Evolutionary conservation across 2,113 vertebrate genomes (phyloP).

Genomic region (Proteles cristata): DNA sequence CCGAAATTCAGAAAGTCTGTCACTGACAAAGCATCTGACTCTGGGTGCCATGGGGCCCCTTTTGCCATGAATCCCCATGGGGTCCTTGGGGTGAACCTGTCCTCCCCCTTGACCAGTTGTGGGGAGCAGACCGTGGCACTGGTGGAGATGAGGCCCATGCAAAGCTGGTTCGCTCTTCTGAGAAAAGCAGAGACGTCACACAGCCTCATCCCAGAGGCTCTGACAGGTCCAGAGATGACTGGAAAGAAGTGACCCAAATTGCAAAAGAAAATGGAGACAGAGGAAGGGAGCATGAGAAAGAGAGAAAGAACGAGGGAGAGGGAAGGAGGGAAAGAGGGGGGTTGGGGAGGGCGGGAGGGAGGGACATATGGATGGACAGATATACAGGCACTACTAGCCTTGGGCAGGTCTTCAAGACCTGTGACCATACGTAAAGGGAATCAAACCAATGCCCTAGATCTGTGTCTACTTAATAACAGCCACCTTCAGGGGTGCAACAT

Average conservation of each 20-base stretch:
- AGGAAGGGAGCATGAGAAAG: rapidly evolving
- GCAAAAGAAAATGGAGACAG: not conserved
- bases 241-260: not conserved
- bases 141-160: not conserved
- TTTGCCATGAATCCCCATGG: not conserved
- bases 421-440: not conserved
- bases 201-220: not conserved
- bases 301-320: no score
- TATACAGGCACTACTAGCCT: not conserved
- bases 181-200: not conserved
- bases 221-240: not conserved
- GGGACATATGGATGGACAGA: not conserved
- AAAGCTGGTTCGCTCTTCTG: not conserved
- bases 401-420: not conserved
- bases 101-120: not conserved
- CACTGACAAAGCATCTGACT: not conserved
- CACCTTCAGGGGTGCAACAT: rapidly evolving
- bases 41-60: no score
- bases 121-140: not conserved
- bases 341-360: not conserved
- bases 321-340: rapidly evolving
- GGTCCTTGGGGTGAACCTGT: not conserved
- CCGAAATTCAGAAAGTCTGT: not conserved
- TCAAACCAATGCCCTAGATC: not conserved
- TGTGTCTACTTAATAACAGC: not conserved